Evolutionary conservation across 1,140 invertebrate species (phyloP).

Genomic region (Aphelinus atriplicis): DNA sequence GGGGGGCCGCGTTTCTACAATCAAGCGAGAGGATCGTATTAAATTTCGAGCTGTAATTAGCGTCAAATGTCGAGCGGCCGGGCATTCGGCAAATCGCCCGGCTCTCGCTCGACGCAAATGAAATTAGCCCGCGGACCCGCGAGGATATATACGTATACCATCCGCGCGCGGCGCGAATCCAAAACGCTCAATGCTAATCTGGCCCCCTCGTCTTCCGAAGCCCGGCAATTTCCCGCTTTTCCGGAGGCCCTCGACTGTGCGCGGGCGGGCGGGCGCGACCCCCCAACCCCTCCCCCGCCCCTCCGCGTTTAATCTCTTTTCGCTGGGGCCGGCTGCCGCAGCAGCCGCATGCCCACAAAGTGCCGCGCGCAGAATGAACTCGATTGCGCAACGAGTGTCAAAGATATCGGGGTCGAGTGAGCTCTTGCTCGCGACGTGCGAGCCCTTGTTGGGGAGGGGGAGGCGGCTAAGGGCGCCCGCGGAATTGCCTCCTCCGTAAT

Average conservation of each 20-base stretch:
- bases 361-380: slow-evolving; percentile 6
- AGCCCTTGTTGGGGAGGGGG: background rate
- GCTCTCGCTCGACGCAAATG: background rate
- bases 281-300: no score
- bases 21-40: no score
- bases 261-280: no score
- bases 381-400: slow-evolving; percentile 25
- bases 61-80: background rate
- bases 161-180: background rate
- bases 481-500: slow-evolving; percentile 4
- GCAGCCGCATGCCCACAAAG: no score
- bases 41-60: background rate
- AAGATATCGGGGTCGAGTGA: slow-evolving; percentile 34
- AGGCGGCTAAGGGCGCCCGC: no score
- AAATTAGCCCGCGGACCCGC: background rate
- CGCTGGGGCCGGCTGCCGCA: no score
- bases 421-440: slow-evolving; percentile 17
- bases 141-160: no score
- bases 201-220: background rate
- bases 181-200: slow-evolving; percentile 9
- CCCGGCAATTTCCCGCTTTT: no score
- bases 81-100: background rate
- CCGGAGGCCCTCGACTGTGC: no score
- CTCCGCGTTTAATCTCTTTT: background rate
- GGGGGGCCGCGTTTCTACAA: no score